phyloP scores from a whole-genome alignment of 64 coral and sea anemone species.

The Montipora sp. region DNA sequence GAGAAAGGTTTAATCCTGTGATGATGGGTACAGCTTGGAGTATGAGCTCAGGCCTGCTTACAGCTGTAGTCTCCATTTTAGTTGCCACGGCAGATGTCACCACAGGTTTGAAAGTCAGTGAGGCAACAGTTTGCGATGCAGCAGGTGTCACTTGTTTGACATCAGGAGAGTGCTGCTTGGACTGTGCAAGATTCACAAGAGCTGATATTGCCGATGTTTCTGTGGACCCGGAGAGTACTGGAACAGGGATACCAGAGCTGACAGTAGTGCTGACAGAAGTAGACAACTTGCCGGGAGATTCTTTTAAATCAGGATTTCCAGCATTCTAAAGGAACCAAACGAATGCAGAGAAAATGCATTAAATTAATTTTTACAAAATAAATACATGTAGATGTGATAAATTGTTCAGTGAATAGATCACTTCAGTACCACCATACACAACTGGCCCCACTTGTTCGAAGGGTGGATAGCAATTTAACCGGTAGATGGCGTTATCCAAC shows the following conservation, averaged over 20 bases:
- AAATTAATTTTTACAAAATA: too few relatives aligned
- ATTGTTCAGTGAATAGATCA: too few relatives aligned
- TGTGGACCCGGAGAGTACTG: constrained; percentile 9
- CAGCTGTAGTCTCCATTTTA: constrained; percentile 70
- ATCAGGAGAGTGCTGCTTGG: constrained; percentile 4
- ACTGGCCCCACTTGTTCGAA: too few relatives aligned
- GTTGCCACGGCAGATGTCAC: constrained; percentile 54
- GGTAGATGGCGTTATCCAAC: too few relatives aligned
- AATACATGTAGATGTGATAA: too few relatives aligned
- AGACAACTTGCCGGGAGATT: neutral
- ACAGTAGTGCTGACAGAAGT: neutral
- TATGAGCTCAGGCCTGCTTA: constrained; percentile 32
- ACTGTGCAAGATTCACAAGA: constrained; percentile 23
- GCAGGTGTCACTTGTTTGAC: constrained; percentile 7
- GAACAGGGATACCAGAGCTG: neutral
- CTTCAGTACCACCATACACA: too few relatives aligned
- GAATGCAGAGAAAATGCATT: neutral
- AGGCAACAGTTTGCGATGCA: neutral
- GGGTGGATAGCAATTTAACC: too few relatives aligned
- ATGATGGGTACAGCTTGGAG: constrained; percentile 24
- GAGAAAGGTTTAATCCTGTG: constrained; percentile 21
- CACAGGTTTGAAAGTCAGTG: constrained; percentile 28
- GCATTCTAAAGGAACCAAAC: neutral
- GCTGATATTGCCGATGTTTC: neutral
- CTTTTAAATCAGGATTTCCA: constrained; percentile 34